Evolutionary conservation across 1,140 invertebrate species (phyloP), one percentile per base, ranked within the genome.

Genomic region (Wiebesia pumilae): DNA sequence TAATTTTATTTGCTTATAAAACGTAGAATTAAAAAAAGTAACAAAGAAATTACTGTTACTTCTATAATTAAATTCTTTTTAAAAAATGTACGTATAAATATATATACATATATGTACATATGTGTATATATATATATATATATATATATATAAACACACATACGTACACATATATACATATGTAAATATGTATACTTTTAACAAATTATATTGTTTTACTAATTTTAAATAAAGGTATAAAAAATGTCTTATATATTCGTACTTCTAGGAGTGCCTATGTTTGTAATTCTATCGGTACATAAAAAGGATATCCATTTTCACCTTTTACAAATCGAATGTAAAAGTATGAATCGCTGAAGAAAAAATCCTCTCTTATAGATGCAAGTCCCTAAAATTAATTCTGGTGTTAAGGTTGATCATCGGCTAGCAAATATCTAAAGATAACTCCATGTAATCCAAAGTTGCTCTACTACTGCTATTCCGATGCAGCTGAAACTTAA

Each of bases 371-470:
- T 83, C 35, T 84, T 69, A 83, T 85, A 69, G 43, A 30, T 79
- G 83, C 30, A 88, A 88, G 86, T 87, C 85, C 86, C 88, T 86
- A 79, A 43, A 65, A 79, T 87, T 65, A 79, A 87, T 88, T 87
- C 81, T 86, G 78, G 88, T 88, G 65, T 84, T 89, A 89, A 89
- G 88, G 87, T 87, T 85, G 87, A 88, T 90, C 78, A 89, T 88
- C 77, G 73, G 35, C 86, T 89, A 87, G 85, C 81, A 73, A 86
- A 84, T 86, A n/a, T 85, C 77, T 71, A 85, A 84, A 40, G 65
- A 81, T 82, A 62, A 81, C 85, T 85, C 65, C 75, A 71, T 47
- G 65, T 73, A 85, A 58, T 65, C 81, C 69, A 88, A 88, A 88
- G 85, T 87, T 86, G 88, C 80, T 84, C 82, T 86, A 89, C 80